Evolutionary conservation across 2,113 vertebrate species (phyloP).

Genomic region (Nothoprocta pentlandii): DNA sequence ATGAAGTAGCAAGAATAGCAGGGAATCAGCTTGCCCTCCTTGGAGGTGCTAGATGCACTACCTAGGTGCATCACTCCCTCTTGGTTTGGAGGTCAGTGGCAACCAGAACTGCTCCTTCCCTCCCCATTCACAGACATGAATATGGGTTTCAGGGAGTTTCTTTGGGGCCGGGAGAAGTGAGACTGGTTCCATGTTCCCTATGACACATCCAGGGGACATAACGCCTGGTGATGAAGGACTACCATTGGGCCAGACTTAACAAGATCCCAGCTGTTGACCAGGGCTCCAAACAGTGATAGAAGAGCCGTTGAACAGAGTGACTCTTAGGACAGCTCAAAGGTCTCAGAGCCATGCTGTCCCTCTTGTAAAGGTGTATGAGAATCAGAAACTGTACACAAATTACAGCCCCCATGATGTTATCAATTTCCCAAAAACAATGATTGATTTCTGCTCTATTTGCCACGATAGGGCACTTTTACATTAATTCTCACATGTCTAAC

Average conservation of each 20-base stretch:
- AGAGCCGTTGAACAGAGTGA: neutral
- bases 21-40: too few species aligned
- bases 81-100: neutral
- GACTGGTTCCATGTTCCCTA: neutral
- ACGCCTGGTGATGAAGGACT: neutral
- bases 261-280: too few species aligned
- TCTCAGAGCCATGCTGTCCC: neutral
- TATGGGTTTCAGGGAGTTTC: neutral
- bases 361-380: neutral
- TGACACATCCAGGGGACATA: neutral
- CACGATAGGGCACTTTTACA: slow-evolving; percentile 29
- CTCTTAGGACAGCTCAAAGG: neutral
- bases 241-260: neutral
- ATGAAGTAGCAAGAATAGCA: too few species aligned
- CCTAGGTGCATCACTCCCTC: neutral
- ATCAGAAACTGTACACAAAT: neutral
- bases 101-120: neutral
- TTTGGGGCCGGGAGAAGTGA: neutral
- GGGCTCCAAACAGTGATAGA: neutral
- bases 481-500: neutral
- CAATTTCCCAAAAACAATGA: neutral
- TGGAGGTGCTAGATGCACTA: neutral
- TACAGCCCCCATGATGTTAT: neutral
- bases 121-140: neutral
- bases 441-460: neutral